A percentile compares a stretch with the other conserved stretches of the same genome.
phyloP scores from a whole-genome alignment of 1,140 invertebrate species.

The Drosophila arizonae region DNA sequence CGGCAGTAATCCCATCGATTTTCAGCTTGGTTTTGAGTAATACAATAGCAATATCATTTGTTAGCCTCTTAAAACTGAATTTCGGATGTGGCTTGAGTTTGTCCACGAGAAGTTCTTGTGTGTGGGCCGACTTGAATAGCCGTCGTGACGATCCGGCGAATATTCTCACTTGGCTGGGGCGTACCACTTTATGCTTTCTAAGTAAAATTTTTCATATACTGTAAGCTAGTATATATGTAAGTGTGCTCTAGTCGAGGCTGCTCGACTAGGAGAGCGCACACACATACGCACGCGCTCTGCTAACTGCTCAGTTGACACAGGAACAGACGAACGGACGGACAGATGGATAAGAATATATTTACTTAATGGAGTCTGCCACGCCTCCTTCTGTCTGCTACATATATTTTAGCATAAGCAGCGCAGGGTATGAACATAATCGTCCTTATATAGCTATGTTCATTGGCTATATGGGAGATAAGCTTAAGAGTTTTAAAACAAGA shows the following conservation, averaged over 20 bases:
- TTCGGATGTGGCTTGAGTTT: constrained; percentile 41
- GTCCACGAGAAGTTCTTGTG: constrained; percentile 20
- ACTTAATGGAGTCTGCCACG: too few relatives aligned
- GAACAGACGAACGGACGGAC: too few relatives aligned
- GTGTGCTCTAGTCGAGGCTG: not conserved
- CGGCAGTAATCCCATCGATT: not conserved
- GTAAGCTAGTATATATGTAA: not conserved
- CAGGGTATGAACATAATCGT: too few relatives aligned
- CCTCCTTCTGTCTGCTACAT: too few relatives aligned
- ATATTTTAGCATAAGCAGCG: too few relatives aligned
- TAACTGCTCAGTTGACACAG: too few relatives aligned
- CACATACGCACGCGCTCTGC: too few relatives aligned
- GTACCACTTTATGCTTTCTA: not conserved
- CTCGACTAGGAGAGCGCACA: too few relatives aligned
- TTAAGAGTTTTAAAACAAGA: too few relatives aligned
- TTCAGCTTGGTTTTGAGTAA: constrained; percentile 18
- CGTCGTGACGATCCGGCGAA: constrained; percentile 58
- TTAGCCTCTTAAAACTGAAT: not conserved
- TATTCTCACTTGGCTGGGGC: constrained; percentile 8
- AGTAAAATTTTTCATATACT: not conserved
- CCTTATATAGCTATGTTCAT: too few relatives aligned
- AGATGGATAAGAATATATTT: too few relatives aligned
- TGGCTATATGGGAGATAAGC: too few relatives aligned
- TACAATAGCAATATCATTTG: constrained; percentile 52
- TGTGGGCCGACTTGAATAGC: not conserved